Conservation (phyloP, 1,140 invertebrate species). For the Drosophila setifemur region DNA sequence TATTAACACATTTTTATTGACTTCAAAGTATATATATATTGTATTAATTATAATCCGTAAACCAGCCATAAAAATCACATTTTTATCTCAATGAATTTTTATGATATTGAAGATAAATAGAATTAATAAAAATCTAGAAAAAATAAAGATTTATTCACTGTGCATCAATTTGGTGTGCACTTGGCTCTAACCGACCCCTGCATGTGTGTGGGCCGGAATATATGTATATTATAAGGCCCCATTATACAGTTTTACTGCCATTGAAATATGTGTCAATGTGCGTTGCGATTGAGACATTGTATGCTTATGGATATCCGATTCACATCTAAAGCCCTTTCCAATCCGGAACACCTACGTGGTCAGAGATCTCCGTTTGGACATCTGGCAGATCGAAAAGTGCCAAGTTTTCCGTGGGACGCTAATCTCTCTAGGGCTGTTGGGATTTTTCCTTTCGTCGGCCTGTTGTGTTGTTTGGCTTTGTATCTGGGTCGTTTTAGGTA, state of each 20-base stretch:
- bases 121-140: no score
- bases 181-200: conserved; percentile 10
- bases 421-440: conserved; percentile 35
- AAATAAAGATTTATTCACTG: background rate
- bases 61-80: no score
- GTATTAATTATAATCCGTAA: no score
- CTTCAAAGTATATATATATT: no score
- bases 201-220: conserved; percentile 52
- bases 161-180: conserved; percentile 35
- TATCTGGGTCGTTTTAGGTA: conserved; percentile 40
- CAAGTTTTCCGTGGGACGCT: conserved; percentile 37
- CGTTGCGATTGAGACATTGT: conserved; percentile 69
- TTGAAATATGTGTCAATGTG: conserved; percentile 68
- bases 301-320: conserved; percentile 60
- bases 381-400: conserved; percentile 23
- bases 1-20: no score
- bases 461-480: conserved; percentile 10
- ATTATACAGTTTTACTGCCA: conserved; percentile 69
- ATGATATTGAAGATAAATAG: background rate
- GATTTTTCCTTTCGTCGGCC: conserved; percentile 2
- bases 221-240: conserved; percentile 35
- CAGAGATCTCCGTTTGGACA: conserved; percentile 24
- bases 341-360: conserved; percentile 53
- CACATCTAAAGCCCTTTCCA: conserved; percentile 45
- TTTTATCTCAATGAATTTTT: background rate